Conservation (phyloP, 2,888 invertebrate species). For the Lepidocyrtoides sp. region DNA sequence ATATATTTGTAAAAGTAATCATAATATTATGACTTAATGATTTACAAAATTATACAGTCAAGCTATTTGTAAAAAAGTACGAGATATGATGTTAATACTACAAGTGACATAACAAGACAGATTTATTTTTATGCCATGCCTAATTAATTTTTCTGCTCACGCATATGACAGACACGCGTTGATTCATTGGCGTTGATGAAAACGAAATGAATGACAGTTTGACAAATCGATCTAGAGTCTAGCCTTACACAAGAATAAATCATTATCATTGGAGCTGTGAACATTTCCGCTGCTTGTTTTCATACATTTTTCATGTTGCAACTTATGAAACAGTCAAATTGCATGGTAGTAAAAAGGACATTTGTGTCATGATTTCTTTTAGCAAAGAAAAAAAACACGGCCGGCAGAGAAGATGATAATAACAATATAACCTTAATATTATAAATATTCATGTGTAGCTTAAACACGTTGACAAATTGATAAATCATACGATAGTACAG, state of each 20-base stretch:
- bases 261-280: neutral
- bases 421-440: slow-evolving; percentile 48
- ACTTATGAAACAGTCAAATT: neutral
- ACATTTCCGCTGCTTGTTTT: slow-evolving; percentile 9
- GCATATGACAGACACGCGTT: neutral
- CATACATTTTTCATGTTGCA: neutral
- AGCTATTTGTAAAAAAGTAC: slow-evolving; percentile 31
- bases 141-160: slow-evolving; percentile 18
- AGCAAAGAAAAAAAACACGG: neutral
- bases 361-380: slow-evolving; percentile 24
- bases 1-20: slow-evolving; percentile 33
- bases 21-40: slow-evolving; percentile 30
- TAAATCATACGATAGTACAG: neutral
- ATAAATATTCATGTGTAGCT: neutral
- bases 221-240: slow-evolving; percentile 33
- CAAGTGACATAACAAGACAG: slow-evolving; percentile 58
- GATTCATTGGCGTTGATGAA: neutral
- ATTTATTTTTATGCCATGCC: slow-evolving; percentile 61
- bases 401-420: slow-evolving; percentile 32
- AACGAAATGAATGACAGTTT: neutral
- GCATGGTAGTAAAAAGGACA: neutral
- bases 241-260: neutral
- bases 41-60: neutral
- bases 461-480: neutral
- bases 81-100: neutral